Percentiles rank a stretch among this genome's conserved stretches.
phyloP scores from a whole-genome alignment of 2,113 vertebrate genomes.

The Stomatorhinus ivindoensis region DNA sequence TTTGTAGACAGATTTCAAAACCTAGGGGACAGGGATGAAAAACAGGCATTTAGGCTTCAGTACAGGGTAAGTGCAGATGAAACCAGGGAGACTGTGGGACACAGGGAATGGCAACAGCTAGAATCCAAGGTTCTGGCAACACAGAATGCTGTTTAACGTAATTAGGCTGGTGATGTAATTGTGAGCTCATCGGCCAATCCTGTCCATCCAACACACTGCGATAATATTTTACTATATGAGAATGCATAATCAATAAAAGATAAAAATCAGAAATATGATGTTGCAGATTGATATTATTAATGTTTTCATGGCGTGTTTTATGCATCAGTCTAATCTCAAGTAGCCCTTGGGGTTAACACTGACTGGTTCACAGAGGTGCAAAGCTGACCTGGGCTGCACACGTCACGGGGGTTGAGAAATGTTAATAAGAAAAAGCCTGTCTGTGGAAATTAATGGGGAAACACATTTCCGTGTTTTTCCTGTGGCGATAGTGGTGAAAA shows the following conservation, averaged over 20 bases:
- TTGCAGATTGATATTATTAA: background rate
- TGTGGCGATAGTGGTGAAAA: slow-evolving; percentile 10
- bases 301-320: background rate
- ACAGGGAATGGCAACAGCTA: background rate
- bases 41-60: background rate
- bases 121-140: background rate
- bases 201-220: background rate
- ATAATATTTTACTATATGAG: background rate
- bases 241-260: background rate
- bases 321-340: background rate
- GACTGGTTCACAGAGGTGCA: background rate
- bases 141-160: background rate
- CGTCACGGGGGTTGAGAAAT: background rate
- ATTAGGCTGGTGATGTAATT: background rate
- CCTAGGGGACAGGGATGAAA: background rate
- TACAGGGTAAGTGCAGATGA: background rate
- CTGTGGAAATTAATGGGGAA: background rate
- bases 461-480: slow-evolving; percentile 12
- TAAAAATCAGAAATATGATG: background rate
- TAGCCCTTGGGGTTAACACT: background rate
- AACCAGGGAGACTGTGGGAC: background rate
- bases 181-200: background rate
- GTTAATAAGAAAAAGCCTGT: slow-evolving; percentile 7
- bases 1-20: background rate
- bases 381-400: background rate